Evolutionary conservation across 2,113 vertebrate genomes (phyloP), one percentile per base, ranked within the genome.

Genomic region (Saccopteryx bilineata): DNA sequence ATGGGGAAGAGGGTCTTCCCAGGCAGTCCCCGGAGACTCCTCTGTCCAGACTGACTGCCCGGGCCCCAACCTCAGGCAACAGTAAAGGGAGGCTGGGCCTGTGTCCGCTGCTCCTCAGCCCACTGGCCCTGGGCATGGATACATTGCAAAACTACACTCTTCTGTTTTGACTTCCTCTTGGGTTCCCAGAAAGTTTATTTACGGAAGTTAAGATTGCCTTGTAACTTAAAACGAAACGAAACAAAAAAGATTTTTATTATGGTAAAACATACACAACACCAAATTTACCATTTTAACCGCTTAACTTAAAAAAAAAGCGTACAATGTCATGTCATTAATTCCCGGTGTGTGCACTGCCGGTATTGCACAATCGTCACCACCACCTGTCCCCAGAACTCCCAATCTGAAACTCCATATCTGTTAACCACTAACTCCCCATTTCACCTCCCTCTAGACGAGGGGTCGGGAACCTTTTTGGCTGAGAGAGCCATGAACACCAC

Each of bases 121-220:
- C 21, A 4, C 6, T 6, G 31, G 56, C 46, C 24, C 39, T 14
- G 14, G 39, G 39, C 39, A 39, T 17, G 24, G 61, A 31, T 4
- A 17, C 17, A 1, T 39, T 52, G 39, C 71, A 84, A 90, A 90
- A 78, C 72, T 71, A 2, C 80, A 71, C 46, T 18, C 21, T 54
- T 76, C 63, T 39, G 7, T 71, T 63, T 21, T 71, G 80, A 39
- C 63, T 94, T 90, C 66, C 72, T 85, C 31, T 52, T 46, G 54
- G 61, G 24, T 90, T 78, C 71, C 87, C 87, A n/a, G 93, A 19
- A 83, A 23, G 54, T 61, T 90, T 69, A 69, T 69, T 85, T 78
- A 71, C 24, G 69, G 63, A 60, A 50, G 28, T 60, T 60, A 33
- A 85, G 61, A 63, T 39, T 28, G 39, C 24, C 56, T 90, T 24